Evolutionary conservation across 2,797 vertebrate species (phyloP), one percentile per base, ranked within the genome.

Genomic region (Macroramphosus scolopax): DNA sequence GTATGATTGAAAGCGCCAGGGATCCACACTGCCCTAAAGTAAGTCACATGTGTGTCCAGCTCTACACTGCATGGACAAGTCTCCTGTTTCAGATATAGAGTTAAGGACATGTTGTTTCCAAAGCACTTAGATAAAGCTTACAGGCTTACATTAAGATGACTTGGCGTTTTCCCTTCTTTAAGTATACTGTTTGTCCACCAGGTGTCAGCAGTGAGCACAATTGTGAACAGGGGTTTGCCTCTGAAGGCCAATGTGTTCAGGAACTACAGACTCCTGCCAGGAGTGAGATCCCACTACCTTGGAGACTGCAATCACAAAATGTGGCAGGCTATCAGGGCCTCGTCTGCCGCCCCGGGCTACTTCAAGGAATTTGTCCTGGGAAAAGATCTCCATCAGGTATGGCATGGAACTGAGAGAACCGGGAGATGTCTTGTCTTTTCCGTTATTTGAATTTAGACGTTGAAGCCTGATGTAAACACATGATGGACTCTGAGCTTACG

Each of bases 321-420:
- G 79, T 98, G 96, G 96, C 90, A 98, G 69, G 95, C 95, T 17
- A 95, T 98, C 60, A 81, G 95, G 77, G 96, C 96, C 48, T 98
- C 95, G 0, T 98, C 96, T 16, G 95, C 96, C 14, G 95, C 96
- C 13, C 95, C 95, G 0, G 96, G 95, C 18, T 98, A 96, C 87
- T 98, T 98, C 78, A 93, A 96, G 73, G 96, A 98, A 58, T 97
- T 92, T 62, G 85, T 91, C 1, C 61, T 98, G 63, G 95, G 93
- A 59, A 93, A 88, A 7, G 93, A 97, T 76, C 93, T 98, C 61
- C 95, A 97, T 87, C 95, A 98, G 87, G 96, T 98, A 88, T 3
- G 9, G 29, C 18, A 15, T 2, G 5, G 32, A 55, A 24, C 16
- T 9, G 37, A 39, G 61, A 53, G 17, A 37, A n/a, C 20, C 13